Percentiles rank a stretch among this genome's conserved stretches.
Conservation (phyloP, 1,140 invertebrate genomes). For the Pachypeltis micranthus region DNA sequence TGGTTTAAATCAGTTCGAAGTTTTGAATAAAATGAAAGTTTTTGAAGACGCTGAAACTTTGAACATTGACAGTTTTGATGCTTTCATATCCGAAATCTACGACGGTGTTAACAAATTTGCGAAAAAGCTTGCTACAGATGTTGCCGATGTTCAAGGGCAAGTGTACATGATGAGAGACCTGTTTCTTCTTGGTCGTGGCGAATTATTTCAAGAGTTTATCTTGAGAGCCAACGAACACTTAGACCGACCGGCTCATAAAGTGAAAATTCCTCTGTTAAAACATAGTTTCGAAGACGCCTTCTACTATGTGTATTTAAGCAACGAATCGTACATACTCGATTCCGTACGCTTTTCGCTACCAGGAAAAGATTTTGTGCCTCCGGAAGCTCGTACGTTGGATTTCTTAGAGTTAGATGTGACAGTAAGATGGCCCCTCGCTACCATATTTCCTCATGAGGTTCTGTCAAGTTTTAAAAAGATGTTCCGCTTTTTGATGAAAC, state of each 20-base stretch:
- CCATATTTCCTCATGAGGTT: constrained; percentile 7
- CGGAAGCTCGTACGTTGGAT: not conserved
- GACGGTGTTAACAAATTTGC: constrained; percentile 5
- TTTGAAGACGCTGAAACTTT: not conserved
- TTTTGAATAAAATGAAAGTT: not conserved
- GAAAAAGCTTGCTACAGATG: not conserved
- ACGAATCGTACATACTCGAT: not conserved
- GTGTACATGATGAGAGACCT: constrained; percentile 4
- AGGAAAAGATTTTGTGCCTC: not conserved
- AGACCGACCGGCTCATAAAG: not conserved
- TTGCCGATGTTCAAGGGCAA: constrained; percentile 6
- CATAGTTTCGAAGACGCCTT: constrained; percentile 8
- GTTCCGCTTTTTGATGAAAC: constrained; percentile 4
- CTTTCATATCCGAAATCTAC: constrained; percentile 9
- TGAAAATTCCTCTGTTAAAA: not conserved
- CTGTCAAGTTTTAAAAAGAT: not conserved
- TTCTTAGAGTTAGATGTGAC: not conserved
- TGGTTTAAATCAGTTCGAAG: not conserved
- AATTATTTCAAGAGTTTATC: not conserved
- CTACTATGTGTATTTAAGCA: constrained; percentile 15
- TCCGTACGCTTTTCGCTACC: not conserved
- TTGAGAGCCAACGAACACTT: not conserved
- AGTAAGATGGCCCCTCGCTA: constrained; percentile 9
- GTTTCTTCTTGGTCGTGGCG: not conserved
- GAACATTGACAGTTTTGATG: not conserved